Percentiles rank a stretch among this genome's conserved stretches.
Conservation (phyloP, 2,113 vertebrate genomes). For the Poecilia latipinna region DNA sequence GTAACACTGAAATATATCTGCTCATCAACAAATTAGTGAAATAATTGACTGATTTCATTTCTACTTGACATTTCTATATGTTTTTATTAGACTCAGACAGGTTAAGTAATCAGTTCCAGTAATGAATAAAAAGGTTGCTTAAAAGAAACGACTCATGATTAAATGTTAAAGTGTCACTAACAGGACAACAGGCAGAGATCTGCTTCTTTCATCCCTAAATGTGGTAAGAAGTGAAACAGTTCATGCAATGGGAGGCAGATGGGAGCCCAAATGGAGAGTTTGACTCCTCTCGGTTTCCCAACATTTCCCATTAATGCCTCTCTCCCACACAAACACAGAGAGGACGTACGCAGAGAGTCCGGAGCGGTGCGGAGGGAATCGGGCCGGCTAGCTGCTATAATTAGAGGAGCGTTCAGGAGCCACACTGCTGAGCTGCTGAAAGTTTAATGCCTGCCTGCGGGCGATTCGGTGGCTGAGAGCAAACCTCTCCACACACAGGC, state of each 20-base stretch:
- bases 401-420: constrained; percentile 67
- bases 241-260: constrained; percentile 29
- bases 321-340: constrained; percentile 20
- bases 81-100: too few species aligned
- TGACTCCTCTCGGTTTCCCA: constrained; percentile 27
- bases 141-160: constrained; percentile 7
- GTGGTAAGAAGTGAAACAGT: background rate
- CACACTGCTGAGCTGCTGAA: constrained; percentile 65
- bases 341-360: constrained; percentile 15
- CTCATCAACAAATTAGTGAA: too few species aligned
- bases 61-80: too few species aligned
- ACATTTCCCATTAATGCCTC: constrained; percentile 45
- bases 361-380: constrained; percentile 34
- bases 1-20: too few species aligned
- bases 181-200: background rate
- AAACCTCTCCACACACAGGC: constrained; percentile 21
- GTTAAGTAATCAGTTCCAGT: background rate
- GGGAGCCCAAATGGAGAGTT: constrained; percentile 29
- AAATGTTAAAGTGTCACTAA: background rate
- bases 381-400: constrained; percentile 64
- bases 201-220: background rate
- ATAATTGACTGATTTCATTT: too few species aligned
- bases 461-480: constrained; percentile 43
- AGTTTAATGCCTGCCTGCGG: constrained; percentile 69
- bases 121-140: background rate